Conservation (phyloP, 2,113 vertebrate species). For the Pelmatolapia mariae region DNA sequence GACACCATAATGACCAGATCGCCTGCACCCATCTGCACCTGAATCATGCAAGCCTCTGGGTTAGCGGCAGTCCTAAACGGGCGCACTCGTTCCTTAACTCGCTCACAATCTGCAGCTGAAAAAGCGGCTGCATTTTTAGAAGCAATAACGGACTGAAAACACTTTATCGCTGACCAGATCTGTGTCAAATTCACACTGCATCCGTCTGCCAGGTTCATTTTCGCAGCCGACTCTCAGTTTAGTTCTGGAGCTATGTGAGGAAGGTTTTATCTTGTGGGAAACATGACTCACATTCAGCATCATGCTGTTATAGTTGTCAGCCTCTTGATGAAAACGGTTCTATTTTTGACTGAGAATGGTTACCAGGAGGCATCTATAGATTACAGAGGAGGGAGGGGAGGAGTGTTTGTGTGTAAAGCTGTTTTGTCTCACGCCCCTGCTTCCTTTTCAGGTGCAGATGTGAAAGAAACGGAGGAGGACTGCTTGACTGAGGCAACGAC, state of each 20-base stretch:
- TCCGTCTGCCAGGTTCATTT: constrained; percentile 3
- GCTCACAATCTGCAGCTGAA: background rate
- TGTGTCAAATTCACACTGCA: background rate
- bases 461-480: constrained; percentile 43
- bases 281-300: constrained; percentile 52
- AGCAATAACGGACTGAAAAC: background rate
- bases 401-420: background rate
- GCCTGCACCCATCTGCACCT: background rate
- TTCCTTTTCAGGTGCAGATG: constrained; percentile 52
- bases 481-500: constrained; percentile 54
- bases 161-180: background rate
- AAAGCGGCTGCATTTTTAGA: background rate
- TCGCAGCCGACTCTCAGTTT: constrained; percentile 1
- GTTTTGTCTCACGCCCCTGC: background rate
- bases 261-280: constrained; percentile 31
- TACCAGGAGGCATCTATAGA: constrained; percentile 9
- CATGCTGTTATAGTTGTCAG: constrained; percentile 48
- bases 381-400: background rate
- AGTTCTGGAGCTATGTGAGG: constrained; percentile 18
- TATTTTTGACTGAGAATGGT: constrained; percentile 46
- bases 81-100: background rate
- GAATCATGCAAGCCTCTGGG: background rate
- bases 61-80: background rate
- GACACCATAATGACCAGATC: background rate
- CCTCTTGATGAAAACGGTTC: constrained; percentile 29